Evolutionary conservation across 1,140 invertebrate genomes (phyloP).

Genomic region (Cyphomyrmex costatus): DNA sequence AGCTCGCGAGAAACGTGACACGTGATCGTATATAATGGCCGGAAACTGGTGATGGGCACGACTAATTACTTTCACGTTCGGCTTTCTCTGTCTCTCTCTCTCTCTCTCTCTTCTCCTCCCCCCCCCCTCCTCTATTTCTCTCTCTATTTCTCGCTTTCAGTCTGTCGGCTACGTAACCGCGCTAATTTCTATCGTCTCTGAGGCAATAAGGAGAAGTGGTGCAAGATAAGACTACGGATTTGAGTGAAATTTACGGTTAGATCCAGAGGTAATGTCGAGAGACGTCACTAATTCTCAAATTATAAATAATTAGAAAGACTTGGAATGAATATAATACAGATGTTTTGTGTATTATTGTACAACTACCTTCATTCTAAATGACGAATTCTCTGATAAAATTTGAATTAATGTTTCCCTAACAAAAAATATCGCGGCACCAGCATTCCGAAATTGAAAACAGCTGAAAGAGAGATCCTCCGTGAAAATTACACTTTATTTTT

Average conservation of each 20-base stretch:
- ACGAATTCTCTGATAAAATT: neutral
- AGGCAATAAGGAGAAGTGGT: conserved; percentile 30
- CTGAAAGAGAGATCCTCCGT: neutral
- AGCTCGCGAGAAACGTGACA: conserved; percentile 64
- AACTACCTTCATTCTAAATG: neutral
- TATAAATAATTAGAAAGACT: neutral
- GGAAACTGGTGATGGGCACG: conserved; percentile 71
- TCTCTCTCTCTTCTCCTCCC: neutral
- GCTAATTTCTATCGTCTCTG: conserved; percentile 52
- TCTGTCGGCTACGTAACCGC: conserved; percentile 34
- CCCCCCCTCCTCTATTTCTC: neutral
- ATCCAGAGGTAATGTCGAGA: neutral
- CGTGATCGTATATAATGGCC: conserved; percentile 71
- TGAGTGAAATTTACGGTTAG: conserved; percentile 1
- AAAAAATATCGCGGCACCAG: neutral
- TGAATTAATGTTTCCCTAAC: neutral
- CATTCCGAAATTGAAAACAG: neutral
- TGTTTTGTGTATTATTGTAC: neutral
- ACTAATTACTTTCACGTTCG: conserved; percentile 73
- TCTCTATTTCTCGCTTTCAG: conserved; percentile 38
- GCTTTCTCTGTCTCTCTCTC: conserved; percentile 34
- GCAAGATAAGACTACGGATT: conserved; percentile 30
- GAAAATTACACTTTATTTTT: conserved; percentile 20
- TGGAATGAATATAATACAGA: neutral
- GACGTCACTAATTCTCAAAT: neutral